Percentiles rank a stretch among this genome's conserved stretches.
Conservation (phyloP, 2,888 invertebrate species). For the Ariolimax columbianus region DNA sequence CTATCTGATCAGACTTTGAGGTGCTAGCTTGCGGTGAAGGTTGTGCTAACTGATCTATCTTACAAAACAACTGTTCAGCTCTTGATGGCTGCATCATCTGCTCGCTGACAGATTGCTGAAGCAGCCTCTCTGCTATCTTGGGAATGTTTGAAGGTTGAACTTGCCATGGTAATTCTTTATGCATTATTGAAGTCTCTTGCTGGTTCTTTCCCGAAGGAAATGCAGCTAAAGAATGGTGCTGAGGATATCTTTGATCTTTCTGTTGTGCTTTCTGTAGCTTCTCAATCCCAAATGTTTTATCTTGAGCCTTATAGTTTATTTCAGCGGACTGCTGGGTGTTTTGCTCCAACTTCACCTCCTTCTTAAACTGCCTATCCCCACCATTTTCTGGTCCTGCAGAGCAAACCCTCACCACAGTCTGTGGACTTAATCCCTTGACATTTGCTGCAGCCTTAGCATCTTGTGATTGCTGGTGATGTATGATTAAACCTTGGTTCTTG, state of each 20-base stretch:
- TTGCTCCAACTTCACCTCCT: neutral
- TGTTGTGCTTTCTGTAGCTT: neutral
- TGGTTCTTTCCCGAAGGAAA: neutral
- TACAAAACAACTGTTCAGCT: neutral
- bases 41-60: neutral
- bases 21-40: neutral
- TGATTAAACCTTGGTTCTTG: constrained; percentile 40
- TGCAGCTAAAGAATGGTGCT: neutral
- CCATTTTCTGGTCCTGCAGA: neutral
- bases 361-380: neutral
- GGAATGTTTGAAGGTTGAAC: constrained; percentile 37
- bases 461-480: constrained; percentile 11
- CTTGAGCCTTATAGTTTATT: neutral
- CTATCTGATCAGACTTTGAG: neutral
- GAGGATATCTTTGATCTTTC: constrained; percentile 2
- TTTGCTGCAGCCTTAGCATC: neutral
- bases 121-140: constrained; percentile 40
- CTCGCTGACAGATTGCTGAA: constrained; percentile 31
- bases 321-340: neutral
- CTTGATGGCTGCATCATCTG: neutral
- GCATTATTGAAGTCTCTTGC: neutral
- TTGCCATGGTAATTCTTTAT: neutral
- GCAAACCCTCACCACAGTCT: neutral
- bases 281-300: neutral
- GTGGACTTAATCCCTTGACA: neutral